Base-by-base conservation (phyloP, 1,140 invertebrate genomes). In the Geopemphigus sp. region DNA sequence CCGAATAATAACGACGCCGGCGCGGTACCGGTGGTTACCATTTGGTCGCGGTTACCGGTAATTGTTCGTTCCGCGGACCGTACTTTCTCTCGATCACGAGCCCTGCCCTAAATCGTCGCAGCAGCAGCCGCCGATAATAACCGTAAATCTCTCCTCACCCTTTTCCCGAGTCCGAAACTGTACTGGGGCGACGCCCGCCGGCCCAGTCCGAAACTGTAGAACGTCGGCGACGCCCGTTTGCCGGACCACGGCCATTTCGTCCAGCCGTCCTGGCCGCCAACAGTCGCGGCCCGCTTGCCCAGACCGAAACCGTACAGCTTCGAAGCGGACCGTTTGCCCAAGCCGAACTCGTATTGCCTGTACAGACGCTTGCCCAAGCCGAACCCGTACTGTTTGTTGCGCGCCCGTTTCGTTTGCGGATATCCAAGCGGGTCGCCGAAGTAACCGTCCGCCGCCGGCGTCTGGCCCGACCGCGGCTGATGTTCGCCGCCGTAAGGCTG, bases 221-320 rank as follows among this genome's bases (percentile, higher is more conserved):
- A 66, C 19, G 81, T 82, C 47, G 82, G 81, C 26, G 83, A 82
- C 1, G 80, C 70, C 78, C 85, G 84, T 63, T 87, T 88, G 15
- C 85, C 87, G 0, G 86, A 81, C 12, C 85, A n/a, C 85, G 64
- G 86, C n/a, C n/a, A n/a, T n/a, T n/a, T n/a, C n/a, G n/a, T n/a
- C n/a, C n/a, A n/a, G n/a, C n/a, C n/a, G n/a, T n/a, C n/a, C n/a
- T n/a, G n/a, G n/a, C n/a, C n/a, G n/a, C n/a, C n/a, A n/a, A n/a
- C n/a, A 53, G 81, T 74, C 6, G 54, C 56, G 15, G 80, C 61
- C 80, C 81, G 32, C 32, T 84, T 83, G 1, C 90, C 90, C 19
- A 91, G 85, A 8, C 90, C 90, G 82, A 91, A 91, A 82, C 90
- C 90, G 83, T 89, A 91, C 1, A 63, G 74, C 39, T 78, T 78